Evolutionary conservation across 2,888 invertebrate genomes (phyloP), one percentile per base, ranked within the genome.

Genomic region (Conops quadrifasciatus): DNA sequence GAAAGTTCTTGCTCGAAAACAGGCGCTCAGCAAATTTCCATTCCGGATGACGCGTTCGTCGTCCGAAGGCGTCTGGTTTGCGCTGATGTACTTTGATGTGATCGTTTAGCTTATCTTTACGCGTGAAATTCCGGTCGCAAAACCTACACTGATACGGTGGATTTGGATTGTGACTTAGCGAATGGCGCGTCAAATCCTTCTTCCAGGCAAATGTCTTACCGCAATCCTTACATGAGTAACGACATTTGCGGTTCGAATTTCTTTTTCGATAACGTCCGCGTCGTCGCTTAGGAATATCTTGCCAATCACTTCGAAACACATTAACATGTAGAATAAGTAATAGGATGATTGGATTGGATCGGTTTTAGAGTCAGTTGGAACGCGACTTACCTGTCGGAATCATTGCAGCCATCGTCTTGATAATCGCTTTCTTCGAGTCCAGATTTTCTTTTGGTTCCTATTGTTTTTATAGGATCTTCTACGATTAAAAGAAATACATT

Each of bases 141-240:
- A 71, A 74, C 9, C 76, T 75, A 21, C 83, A 83, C 19, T 78
- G 75, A 47, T 71, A 78, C 0, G 72, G 67, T 1, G 78, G 79
- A 47, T 78, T 76, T 1, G 79, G 80, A 65, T 78, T 76, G 60
- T 84, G 83, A 0, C 75, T 76, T 36, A 79, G 79, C 11, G 80
- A 78, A 69, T 84, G 84, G 0, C 84, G 81, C 43, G 79, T 79
- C 70, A 84, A 77, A 74, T 84, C 84, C 15, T 83, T 82, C 45
- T 80, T 78, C 79, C 82, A 82, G 0, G 82, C 81, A 64, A 85
- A 84, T 0, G 80, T 80, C 73, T 83, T 83, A 24, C 76, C 78
- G 51, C 85, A 84, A n/a, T 77, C 77, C 3, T 79, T 74, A 30
- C 84, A 84, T 0, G 73, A 78, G 71, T 80, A 80, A 3, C 83